These are phyloP conservation scores for Dromococcyx pavoninus DNA, from an alignment of 2,797 vertebrate species.

Conservation along the genomic window DNA sequence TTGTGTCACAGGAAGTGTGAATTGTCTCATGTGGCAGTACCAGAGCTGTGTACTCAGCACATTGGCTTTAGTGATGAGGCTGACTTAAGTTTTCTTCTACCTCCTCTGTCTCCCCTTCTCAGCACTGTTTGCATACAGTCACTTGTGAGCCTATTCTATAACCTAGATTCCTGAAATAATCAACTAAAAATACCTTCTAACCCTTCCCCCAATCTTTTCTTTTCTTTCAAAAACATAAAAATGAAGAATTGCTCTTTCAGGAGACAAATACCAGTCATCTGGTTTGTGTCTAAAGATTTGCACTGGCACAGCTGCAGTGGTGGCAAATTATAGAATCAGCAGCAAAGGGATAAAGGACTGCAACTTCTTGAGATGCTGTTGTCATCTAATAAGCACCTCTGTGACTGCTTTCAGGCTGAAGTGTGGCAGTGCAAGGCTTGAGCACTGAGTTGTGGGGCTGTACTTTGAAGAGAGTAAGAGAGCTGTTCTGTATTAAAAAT, in stretches of 20 bases:
- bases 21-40: background rate
- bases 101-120: background rate
- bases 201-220: background rate
- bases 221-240: background rate
- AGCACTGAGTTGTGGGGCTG: background rate
- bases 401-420: background rate
- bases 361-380: background rate
- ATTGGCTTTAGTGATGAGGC: background rate
- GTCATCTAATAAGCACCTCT: background rate
- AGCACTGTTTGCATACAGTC: background rate
- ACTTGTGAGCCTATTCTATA: background rate
- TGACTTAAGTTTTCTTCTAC: background rate
- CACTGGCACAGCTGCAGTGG: background rate
- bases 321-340: background rate
- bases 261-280: background rate
- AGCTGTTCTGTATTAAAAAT: background rate
- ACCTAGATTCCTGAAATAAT: background rate
- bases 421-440: background rate
- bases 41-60: background rate
- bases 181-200: background rate
- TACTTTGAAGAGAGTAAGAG: background rate
- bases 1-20: rapidly evolving
- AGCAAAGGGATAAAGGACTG: background rate
- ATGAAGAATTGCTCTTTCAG: background rate
- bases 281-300: background rate